A percentile compares a stretch with the other conserved stretches of the same genome.
Conservation (phyloP, 2,888 invertebrate genomes). For the Aporophyla lueneburgensis region DNA sequence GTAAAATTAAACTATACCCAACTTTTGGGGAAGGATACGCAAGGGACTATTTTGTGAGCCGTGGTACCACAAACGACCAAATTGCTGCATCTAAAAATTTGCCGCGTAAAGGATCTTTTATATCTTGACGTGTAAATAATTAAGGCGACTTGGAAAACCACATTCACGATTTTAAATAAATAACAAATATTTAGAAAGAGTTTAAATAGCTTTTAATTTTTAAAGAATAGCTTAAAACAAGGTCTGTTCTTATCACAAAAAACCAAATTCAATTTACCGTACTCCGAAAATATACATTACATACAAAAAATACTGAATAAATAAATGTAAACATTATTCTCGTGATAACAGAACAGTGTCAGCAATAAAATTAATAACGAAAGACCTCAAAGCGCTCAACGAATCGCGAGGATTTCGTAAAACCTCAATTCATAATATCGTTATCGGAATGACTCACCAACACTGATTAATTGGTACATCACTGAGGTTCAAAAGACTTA, state of each 20-base stretch:
- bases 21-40: constrained; percentile 67
- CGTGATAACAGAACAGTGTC: constrained; percentile 47
- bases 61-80: constrained; percentile 44
- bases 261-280: constrained; percentile 8
- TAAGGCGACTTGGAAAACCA: constrained; percentile 1
- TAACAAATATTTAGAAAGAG: background rate
- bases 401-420: constrained; percentile 48
- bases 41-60: constrained; percentile 53
- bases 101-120: constrained; percentile 32
- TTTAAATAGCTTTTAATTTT: constrained; percentile 11
- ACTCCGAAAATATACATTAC: constrained; percentile 19
- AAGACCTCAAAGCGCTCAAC: constrained; percentile 51
- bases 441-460: constrained; percentile 63
- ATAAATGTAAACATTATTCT: constrained; percentile 37
- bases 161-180: constrained; percentile 25
- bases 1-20: constrained; percentile 75
- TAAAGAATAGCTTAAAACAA: background rate
- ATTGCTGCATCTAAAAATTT: constrained; percentile 45
- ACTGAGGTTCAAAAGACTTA: constrained; percentile 41
- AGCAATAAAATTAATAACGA: constrained; percentile 54
- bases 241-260: background rate
- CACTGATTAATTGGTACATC: constrained; percentile 62
- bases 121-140: constrained; percentile 42
- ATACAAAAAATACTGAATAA: constrained; percentile 25
- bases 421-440: constrained; percentile 62